phyloP scores from a whole-genome alignment of 2,888 invertebrate species.

The Heliconius charithonia region DNA sequence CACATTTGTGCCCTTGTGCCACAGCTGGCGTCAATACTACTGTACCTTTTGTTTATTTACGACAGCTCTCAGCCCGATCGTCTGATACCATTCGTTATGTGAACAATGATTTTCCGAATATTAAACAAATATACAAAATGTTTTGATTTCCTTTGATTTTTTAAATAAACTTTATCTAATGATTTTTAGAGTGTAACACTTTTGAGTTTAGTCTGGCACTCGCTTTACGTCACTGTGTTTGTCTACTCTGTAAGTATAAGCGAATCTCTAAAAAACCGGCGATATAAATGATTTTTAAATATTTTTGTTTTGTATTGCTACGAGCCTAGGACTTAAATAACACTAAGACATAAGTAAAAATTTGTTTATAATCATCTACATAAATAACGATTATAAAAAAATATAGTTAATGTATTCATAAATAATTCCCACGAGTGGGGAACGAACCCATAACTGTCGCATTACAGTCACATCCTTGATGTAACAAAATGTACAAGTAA shows the following conservation, averaged over 20 bases:
- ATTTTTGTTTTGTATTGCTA: neutral
- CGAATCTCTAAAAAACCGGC: neutral
- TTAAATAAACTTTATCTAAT: neutral
- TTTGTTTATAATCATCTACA: no score
- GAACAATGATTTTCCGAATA: slow-evolving; percentile 14
- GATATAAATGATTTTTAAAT: neutral
- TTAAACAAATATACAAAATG: slow-evolving; percentile 4
- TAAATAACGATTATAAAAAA: no score
- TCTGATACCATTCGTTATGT: neutral
- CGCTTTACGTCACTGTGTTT: neutral
- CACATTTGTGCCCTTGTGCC: no score
- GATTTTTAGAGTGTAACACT: slow-evolving; percentile 15
- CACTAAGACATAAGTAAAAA: no score
- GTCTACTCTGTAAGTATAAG: neutral
- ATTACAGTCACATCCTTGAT: no score
- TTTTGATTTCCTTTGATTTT: slow-evolving; percentile 21
- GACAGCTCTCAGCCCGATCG: neutral
- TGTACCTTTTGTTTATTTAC: slow-evolving; percentile 41
- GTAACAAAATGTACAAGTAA: no score
- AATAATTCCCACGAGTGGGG: no score
- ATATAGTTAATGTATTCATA: no score
- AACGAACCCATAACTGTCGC: no score
- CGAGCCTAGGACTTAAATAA: neutral
- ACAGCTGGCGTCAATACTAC: slow-evolving; percentile 17
- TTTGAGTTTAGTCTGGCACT: slow-evolving; percentile 15